Percentiles rank a stretch among this genome's conserved stretches.
Conservation (phyloP, 2,797 vertebrate genomes). For the Molossus alvarezi region DNA sequence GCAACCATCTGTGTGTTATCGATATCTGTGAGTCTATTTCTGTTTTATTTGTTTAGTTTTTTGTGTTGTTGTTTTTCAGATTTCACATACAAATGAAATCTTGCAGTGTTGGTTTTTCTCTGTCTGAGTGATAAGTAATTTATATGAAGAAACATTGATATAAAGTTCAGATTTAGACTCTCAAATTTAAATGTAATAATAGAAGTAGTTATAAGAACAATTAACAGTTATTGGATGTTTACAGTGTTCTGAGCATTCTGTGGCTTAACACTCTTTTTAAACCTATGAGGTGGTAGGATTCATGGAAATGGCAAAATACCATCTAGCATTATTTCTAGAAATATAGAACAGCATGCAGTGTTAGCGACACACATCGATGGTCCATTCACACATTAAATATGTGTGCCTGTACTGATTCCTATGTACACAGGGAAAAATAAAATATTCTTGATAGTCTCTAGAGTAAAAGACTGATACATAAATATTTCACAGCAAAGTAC, state of each 20-base stretch:
- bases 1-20: too few species aligned
- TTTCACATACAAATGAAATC: too few species aligned
- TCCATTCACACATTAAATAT: not conserved
- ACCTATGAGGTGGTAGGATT: not conserved
- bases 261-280: slow-evolving; percentile 30
- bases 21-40: too few species aligned
- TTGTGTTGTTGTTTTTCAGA: too few species aligned
- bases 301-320: slow-evolving; percentile 25
- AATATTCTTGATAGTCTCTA: not conserved
- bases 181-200: not conserved
- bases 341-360: not conserved
- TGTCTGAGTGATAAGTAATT: not conserved
- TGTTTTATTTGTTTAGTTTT: too few species aligned
- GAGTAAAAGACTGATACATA: not conserved
- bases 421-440: not conserved
- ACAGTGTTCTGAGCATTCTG: not conserved
- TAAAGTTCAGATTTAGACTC: not conserved
- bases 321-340: not conserved
- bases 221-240: not conserved
- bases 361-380: not conserved
- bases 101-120: not conserved
- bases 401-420: not conserved
- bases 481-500: not conserved
- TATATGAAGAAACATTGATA: slow-evolving; percentile 6
- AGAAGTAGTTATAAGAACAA: not conserved